Evolutionary conservation across 2,888 invertebrate genomes (phyloP), one percentile per base, ranked within the genome.

Genomic region (Acronicta aceris): DNA sequence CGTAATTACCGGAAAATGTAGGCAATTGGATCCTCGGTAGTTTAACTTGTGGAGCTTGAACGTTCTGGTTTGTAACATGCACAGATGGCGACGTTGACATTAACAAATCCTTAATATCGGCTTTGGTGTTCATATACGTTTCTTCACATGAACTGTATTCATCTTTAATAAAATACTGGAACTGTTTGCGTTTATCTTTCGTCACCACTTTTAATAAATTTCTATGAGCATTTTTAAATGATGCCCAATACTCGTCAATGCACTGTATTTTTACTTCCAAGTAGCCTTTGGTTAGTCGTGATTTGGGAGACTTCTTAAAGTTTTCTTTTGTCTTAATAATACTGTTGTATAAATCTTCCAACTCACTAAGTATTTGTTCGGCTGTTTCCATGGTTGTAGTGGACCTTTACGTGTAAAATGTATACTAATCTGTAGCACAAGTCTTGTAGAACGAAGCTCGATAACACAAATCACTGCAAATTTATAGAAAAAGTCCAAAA

Each of bases 211-310:
- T 16, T 10, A 42, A 17, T 42, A 42, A 42, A 17, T 17, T 16
- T 42, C 17, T 16, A 10, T 42, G 16, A 9, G 42, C 42, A 16
- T 16, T 42, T 17, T 17, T 16, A 42, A 42, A 42, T 42, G 17
- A 36, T 1, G 12, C 61, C 42, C 42, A 42, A 42, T 42, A 42
- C 54, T 56, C 65, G 57, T 65, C 65, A 53, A 65, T 50, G 54
- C 54, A 54, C 10, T 41, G 12, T 4, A 42, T 10, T 10, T 42
- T 42, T 6, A 17, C 42, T 10, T 17, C 42, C 10, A 42, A 42
- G 9, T 42, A 42, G 10, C 42, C 42, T 42, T 42, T 42, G 8
- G 42, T 42, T 15, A 42, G 17, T 16, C 42, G 42, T 0, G 42
- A 1, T 42, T 42, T 42, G 6, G 42, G 42, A 42, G 16, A 10